phyloP scores from a whole-genome alignment of 2,888 invertebrate genomes.

The Patella ulyssiponensis region DNA sequence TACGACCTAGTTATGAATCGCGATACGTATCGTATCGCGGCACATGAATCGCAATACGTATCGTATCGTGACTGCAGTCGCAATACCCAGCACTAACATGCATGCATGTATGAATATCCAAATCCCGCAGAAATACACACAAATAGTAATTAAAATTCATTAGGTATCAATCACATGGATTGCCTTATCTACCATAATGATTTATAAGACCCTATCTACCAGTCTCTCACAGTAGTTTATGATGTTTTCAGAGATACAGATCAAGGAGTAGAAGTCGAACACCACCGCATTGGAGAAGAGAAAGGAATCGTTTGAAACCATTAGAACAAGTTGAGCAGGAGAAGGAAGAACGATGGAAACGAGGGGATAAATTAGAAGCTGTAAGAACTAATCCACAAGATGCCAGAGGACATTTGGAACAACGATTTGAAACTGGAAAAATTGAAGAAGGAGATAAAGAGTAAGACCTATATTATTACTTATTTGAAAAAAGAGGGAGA shows the following conservation, averaged over 20 bases:
- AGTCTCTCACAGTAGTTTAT: neutral
- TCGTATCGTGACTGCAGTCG: no score
- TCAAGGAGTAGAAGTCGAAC: constrained; percentile 85
- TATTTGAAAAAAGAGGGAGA: neutral
- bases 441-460: constrained; percentile 21
- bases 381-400: constrained; percentile 4
- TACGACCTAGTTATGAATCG: no score
- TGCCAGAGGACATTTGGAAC: constrained; percentile 5
- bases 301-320: constrained; percentile 38
- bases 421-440: constrained; percentile 18
- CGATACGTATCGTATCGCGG: no score
- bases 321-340: constrained; percentile 27
- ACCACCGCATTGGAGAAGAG: constrained; percentile 90
- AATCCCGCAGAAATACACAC: no score
- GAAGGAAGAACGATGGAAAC: constrained; percentile 36
- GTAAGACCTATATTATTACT: constrained; percentile 27
- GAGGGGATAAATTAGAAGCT: constrained; percentile 39
- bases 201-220: no score
- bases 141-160: no score
- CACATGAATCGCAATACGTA: no score
- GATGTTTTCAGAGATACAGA: constrained; percentile 36
- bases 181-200: no score
- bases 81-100: no score
- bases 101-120: no score
- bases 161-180: no score